Conservation (phyloP, 2,888 invertebrate genomes). For the Fissipunctia ypsillon region DNA sequence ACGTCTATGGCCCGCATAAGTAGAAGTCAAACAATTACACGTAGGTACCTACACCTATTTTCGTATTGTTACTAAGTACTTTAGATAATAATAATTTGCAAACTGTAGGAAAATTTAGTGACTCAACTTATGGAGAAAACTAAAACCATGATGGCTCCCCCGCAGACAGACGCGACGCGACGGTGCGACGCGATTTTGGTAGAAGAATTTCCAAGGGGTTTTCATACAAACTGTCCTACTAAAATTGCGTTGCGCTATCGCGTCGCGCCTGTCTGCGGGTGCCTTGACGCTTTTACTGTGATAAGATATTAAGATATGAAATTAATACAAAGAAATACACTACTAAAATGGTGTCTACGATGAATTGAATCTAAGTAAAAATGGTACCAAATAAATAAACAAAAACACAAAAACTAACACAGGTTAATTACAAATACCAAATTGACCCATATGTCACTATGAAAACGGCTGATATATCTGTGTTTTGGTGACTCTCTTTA, state of each 20-base stretch:
- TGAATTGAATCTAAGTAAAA: conserved; percentile 23
- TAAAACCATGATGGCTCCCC: background rate
- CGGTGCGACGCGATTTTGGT: no score
- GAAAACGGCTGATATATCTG: conserved; percentile 40
- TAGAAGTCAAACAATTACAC: background rate
- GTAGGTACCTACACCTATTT: background rate
- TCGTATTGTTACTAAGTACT: background rate
- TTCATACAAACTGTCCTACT: no score
- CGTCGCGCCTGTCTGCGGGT: no score
- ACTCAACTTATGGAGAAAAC: background rate
- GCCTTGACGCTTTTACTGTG: background rate
- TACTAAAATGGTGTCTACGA: conserved; percentile 31
- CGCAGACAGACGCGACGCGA: no score
- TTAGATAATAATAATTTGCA: background rate
- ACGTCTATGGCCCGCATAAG: no score
- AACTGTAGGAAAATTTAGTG: background rate
- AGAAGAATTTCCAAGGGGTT: no score
- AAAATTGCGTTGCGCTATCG: no score
- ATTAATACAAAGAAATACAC: background rate
- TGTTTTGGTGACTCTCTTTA: background rate
- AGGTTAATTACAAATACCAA: conserved; percentile 49
- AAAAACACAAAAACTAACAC: conserved; percentile 30
- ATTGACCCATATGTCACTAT: conserved; percentile 45
- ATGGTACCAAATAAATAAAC: conserved; percentile 14
- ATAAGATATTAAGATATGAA: background rate